These are phyloP conservation scores for Aplysina aerophoba DNA, from an alignment of 37 sponge, comb jelly and placozoan genomes.

Conservation along the genomic window DNA sequence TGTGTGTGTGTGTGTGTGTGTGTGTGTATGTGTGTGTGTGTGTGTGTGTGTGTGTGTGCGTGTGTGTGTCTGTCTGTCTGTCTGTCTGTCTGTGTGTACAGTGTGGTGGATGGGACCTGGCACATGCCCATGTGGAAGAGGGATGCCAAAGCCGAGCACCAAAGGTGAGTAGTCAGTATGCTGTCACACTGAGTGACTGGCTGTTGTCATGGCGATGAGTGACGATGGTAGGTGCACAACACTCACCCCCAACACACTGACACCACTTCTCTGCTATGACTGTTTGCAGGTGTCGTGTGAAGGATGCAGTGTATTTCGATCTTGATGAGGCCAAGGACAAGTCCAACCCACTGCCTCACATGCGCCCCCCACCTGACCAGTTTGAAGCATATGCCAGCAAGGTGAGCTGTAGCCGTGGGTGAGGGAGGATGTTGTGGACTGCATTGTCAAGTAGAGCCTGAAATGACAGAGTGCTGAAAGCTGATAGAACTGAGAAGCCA, in stretches of 20 bases:
- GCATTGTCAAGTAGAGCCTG: too few species aligned
- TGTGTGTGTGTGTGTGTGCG: too few species aligned
- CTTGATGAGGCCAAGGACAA: conserved; percentile 36
- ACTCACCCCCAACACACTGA: too few species aligned
- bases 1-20: too few species aligned
- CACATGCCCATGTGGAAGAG: conserved; percentile 58
- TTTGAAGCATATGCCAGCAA: conserved; percentile 44
- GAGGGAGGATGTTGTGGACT: too few species aligned
- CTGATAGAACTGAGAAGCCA: too few species aligned
- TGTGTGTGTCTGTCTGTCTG: too few species aligned
- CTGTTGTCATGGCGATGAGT: too few species aligned
- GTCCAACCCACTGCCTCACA: conserved; percentile 39
- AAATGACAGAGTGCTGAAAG: too few species aligned
- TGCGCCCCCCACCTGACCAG: conserved; percentile 55
- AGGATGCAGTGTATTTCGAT: conserved; percentile 64
- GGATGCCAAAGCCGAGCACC: conserved; percentile 62
- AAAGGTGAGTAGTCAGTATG: neutral
- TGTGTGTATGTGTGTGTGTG: too few species aligned
- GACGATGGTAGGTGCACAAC: too few species aligned
- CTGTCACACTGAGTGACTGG: neutral
- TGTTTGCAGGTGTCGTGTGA: conserved; percentile 45
- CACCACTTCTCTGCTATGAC: too few species aligned
- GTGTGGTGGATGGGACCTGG: conserved; percentile 64
- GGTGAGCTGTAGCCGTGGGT: neutral
- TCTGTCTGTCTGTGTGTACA: neutral